Conservation (phyloP, 1,140 invertebrate genomes). For the Hylyphantes graminicola region DNA sequence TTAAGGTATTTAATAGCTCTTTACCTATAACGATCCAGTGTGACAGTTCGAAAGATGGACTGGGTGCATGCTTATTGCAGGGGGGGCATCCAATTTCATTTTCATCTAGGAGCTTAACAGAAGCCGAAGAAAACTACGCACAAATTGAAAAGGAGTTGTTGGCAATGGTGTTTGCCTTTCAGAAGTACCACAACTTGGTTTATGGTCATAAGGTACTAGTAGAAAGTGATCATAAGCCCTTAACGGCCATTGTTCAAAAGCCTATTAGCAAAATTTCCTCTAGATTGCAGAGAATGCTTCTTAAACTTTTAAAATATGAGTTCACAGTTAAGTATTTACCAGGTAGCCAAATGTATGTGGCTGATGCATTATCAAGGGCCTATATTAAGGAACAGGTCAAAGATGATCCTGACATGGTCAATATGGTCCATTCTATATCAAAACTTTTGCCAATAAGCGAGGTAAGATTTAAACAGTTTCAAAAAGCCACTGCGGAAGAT, state of each 20-base stretch:
- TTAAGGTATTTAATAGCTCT: constrained; percentile 63
- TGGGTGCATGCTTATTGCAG: constrained; percentile 17
- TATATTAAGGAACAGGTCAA: constrained; percentile 16
- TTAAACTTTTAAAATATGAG: background rate
- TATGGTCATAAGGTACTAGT: constrained; percentile 69
- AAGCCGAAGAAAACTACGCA: constrained; percentile 67
- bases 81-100: constrained; percentile 1
- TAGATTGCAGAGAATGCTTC: constrained; percentile 64
- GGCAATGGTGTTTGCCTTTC: constrained; percentile 68
- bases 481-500: constrained; percentile 17
- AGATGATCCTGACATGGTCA: constrained; percentile 48
- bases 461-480: constrained; percentile 10
- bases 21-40: constrained; percentile 6
- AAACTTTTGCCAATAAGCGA: constrained; percentile 44
- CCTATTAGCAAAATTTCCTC: constrained; percentile 63
- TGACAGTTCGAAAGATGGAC: constrained; percentile 35
- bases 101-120: constrained; percentile 62
- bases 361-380: background rate
- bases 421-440: constrained; percentile 31
- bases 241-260: constrained; percentile 65
- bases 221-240: constrained; percentile 70
- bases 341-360: background rate
- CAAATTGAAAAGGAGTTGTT: constrained; percentile 68
- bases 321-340: background rate
- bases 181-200: constrained; percentile 68